Percentiles rank a stretch among this genome's conserved stretches.
Evolutionary conservation across 1,140 invertebrate species (phyloP).

Genomic region (Drosophila nigrodunni): DNA sequence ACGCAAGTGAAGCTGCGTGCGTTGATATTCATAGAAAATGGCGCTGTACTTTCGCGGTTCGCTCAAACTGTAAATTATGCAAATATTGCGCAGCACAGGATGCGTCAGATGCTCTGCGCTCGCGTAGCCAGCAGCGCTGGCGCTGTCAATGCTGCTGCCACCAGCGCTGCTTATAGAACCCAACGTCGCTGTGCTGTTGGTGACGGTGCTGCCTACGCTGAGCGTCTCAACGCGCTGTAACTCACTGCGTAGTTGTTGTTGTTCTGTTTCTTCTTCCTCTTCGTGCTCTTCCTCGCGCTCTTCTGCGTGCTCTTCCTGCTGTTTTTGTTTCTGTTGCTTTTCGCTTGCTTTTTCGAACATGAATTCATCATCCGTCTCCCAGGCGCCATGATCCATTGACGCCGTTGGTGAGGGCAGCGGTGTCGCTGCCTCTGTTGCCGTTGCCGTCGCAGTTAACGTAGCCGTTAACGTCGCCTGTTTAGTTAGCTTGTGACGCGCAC

Average conservation of each 20-base stretch:
- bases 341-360: conserved; percentile 63
- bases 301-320: conserved; percentile 1
- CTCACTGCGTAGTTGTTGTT: too few relatives aligned
- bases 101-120: conserved; percentile 39
- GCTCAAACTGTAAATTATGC: conserved; percentile 70
- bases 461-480: conserved; percentile 42
- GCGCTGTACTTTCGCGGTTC: conserved; percentile 73
- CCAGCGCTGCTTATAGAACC: conserved; percentile 63
- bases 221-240: conserved; percentile 43
- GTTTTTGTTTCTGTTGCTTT: not conserved
- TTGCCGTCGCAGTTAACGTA: conserved; percentile 33
- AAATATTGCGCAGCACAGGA: conserved; percentile 71
- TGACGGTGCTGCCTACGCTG: conserved; percentile 74
- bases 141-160: conserved; percentile 26
- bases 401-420: conserved; percentile 70
- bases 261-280: not conserved
- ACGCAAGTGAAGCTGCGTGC: conserved; percentile 51
- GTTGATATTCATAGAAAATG: conserved; percentile 80
- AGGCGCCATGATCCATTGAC: conserved; percentile 78
- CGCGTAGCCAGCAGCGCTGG: conserved; percentile 18
- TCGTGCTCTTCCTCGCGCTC: conserved; percentile 4
- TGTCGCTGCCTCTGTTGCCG: conserved; percentile 13
- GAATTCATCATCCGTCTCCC: conserved; percentile 83
- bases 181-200: conserved; percentile 74
- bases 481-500: conserved; percentile 61